Evolutionary conservation across 2,113 vertebrate species (phyloP).

Genomic region (Burhinus bistriatus): DNA sequence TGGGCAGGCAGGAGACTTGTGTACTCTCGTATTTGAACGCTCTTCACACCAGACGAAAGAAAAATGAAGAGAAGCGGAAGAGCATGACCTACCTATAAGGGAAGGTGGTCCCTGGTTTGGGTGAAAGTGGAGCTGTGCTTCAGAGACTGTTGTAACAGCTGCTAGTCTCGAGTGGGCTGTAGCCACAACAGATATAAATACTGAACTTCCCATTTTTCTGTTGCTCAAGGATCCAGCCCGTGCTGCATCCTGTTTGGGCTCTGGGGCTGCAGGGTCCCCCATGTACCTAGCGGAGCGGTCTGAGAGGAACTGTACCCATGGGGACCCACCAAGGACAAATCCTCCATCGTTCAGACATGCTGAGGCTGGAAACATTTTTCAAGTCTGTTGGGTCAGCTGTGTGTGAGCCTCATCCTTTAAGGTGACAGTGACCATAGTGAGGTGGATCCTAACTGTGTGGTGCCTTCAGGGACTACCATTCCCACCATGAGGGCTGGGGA

Average conservation of each 20-base stretch:
- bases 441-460: not conserved
- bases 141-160: not conserved
- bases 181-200: not conserved
- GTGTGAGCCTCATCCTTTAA: not conserved
- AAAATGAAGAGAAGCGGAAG: not conserved
- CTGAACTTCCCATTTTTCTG: not conserved
- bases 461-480: not conserved
- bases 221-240: not conserved
- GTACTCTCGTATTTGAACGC: not conserved
- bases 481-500: not conserved
- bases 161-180: not conserved
- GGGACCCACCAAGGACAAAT: not conserved
- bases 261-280: not conserved
- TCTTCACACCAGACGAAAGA: not conserved
- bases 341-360: rapidly evolving
- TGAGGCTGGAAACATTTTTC: not conserved
- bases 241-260: too few relatives aligned
- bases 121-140: not conserved
- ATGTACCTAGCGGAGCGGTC: rapidly evolving
- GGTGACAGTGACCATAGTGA: not conserved
- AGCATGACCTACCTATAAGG: not conserved
- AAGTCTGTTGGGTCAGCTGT: not conserved
- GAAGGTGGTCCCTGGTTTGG: not conserved
- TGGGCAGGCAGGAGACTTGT: not conserved
- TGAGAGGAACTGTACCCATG: not conserved